Conservation (phyloP, 2,113 vertebrate species). For the Thunnus thynnus region DNA sequence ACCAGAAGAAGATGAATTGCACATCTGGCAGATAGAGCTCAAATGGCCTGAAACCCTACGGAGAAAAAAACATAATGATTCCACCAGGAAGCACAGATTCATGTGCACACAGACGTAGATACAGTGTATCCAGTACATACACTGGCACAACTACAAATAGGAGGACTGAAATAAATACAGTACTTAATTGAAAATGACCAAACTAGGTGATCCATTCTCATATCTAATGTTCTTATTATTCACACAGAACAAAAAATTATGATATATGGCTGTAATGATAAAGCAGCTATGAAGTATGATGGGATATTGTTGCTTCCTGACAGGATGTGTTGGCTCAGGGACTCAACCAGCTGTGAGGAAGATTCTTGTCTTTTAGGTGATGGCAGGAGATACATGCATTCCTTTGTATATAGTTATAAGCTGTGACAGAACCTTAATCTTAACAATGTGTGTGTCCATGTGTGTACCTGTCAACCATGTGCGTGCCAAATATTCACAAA, state of each 20-base stretch:
- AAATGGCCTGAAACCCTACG: conserved; percentile 37
- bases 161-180: background rate
- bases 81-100: conserved; percentile 38
- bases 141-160: background rate
- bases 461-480: background rate
- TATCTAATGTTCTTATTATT: background rate
- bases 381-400: conserved; percentile 44
- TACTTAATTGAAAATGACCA: background rate
- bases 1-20: conserved; percentile 52
- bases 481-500: background rate
- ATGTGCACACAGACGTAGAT: background rate
- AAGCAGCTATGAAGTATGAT: conserved; percentile 4
- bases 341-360: conserved; percentile 50
- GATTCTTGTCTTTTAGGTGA: conserved; percentile 4
- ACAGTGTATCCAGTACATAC: background rate
- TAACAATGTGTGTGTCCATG: background rate
- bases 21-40: conserved; percentile 50
- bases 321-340: conserved; percentile 39
- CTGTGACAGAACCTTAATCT: conserved; percentile 38
- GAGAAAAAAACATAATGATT: conserved; percentile 56
- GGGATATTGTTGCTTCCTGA: conserved; percentile 44
- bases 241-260: conserved; percentile 6
- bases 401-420: conserved; percentile 29
- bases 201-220: background rate
- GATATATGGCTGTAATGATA: conserved; percentile 10